phyloP scores from a whole-genome alignment of 1,140 invertebrate species.

The Danaus melanippus region DNA sequence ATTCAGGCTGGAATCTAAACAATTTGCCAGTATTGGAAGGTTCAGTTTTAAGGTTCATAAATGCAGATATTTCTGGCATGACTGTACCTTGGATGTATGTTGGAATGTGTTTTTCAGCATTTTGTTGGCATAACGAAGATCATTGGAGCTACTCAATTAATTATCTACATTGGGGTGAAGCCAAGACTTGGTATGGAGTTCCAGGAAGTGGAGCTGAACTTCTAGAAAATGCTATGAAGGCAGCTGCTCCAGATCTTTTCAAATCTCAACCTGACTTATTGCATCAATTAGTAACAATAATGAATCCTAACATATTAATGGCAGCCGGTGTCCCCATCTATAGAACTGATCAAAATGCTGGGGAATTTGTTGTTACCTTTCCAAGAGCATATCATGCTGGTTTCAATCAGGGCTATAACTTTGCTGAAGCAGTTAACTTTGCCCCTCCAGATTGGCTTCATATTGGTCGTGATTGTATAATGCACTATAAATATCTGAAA shows the following conservation, averaged over 20 bases:
- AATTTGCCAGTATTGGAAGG: slow-evolving; percentile 94
- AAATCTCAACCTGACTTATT: slow-evolving; percentile 96
- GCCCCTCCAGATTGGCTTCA: slow-evolving; percentile 98
- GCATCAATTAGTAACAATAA: slow-evolving; percentile 97
- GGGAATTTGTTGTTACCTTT: slow-evolving; percentile 99
- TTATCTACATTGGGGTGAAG: slow-evolving; percentile 97
- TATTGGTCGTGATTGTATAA: slow-evolving; percentile 94
- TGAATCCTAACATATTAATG: slow-evolving; percentile 98
- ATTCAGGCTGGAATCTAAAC: slow-evolving; percentile 98
- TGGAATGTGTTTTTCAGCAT: slow-evolving; percentile 99
- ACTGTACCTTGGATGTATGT: slow-evolving; percentile 99
- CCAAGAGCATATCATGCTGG: slow-evolving; percentile 99
- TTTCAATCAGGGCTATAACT: slow-evolving; percentile 99
- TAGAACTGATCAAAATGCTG: slow-evolving; percentile 95
- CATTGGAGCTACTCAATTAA: slow-evolving; percentile 99
- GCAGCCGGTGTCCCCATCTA: slow-evolving; percentile 82
- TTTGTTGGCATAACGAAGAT: slow-evolving; percentile 99
- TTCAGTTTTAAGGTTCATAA: slow-evolving; percentile 96
- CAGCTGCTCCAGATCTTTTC: slow-evolving; percentile 96
- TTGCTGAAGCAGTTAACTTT: slow-evolving; percentile 99
- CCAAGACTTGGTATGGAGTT: slow-evolving; percentile 96
- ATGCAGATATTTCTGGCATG: slow-evolving; percentile 99
- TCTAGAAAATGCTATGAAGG: slow-evolving; percentile 96
- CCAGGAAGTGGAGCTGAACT: slow-evolving; percentile 92
- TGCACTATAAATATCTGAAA: slow-evolving; percentile 93